Evolutionary conservation across 2,113 vertebrate species (phyloP).

Genomic region (Silurus asotus): DNA sequence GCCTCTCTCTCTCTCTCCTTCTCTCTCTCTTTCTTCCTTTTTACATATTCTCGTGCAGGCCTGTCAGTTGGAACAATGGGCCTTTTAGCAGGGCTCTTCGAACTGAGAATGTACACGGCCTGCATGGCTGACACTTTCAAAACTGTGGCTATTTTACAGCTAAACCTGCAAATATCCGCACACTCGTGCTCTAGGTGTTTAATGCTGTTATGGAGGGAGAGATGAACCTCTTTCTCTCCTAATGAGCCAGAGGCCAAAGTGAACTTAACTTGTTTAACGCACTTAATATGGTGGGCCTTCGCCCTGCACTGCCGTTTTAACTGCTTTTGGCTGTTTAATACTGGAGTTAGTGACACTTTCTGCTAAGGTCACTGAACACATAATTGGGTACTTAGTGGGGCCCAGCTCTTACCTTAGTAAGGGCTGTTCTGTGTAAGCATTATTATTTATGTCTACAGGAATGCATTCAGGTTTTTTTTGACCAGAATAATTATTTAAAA

Average conservation of each 20-base stretch:
- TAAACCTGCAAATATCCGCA: constrained; percentile 32
- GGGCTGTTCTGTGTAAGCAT: constrained; percentile 8
- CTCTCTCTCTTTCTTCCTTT: constrained; percentile 39
- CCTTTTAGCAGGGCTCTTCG: constrained; percentile 40
- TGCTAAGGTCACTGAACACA: constrained; percentile 54
- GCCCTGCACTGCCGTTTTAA: constrained; percentile 42
- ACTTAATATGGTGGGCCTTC: constrained; percentile 47
- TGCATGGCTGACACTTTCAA: constrained; percentile 35
- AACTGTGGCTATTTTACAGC: constrained; percentile 47
- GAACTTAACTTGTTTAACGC: constrained; percentile 50
- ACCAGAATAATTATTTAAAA: neutral
- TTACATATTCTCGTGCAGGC: constrained; percentile 50
- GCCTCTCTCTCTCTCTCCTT: constrained; percentile 48
- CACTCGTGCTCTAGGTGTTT: constrained; percentile 45
- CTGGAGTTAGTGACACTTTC: constrained; percentile 49
- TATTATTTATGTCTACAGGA: neutral
- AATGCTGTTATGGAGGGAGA: constrained; percentile 41
- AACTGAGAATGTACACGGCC: constrained; percentile 17
- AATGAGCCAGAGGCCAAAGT: constrained; percentile 37
- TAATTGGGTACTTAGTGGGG: constrained; percentile 53
- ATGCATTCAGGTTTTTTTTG: neutral
- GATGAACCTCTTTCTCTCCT: constrained; percentile 34
- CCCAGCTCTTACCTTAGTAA: constrained; percentile 32
- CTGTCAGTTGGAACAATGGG: constrained; percentile 49
- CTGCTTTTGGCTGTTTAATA: constrained; percentile 45